phyloP scores from a whole-genome alignment of 1,140 invertebrate genomes.

The Phortica variegata region DNA sequence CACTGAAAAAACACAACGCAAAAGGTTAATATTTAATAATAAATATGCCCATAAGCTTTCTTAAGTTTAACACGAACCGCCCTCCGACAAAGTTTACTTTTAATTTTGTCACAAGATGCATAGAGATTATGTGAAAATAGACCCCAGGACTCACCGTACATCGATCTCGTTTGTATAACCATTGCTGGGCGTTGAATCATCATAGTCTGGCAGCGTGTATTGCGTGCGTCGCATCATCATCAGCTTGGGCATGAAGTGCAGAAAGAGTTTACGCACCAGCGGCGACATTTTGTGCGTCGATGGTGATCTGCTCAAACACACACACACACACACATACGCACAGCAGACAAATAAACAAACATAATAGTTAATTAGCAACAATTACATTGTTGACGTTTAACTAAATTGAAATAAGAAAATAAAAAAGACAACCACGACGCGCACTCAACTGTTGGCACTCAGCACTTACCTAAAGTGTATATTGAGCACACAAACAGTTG shows the following conservation, averaged over 20 bases:
- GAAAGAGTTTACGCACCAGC: constrained; percentile 82
- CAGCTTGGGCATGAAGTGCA: constrained; percentile 84
- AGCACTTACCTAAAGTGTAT: constrained; percentile 90
- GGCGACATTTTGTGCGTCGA: constrained; percentile 96
- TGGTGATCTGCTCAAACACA: constrained; percentile 91
- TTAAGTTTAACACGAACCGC: no score
- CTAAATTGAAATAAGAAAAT: constrained; percentile 3
- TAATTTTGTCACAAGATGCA: constrained; percentile 3
- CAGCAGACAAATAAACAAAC: not conserved
- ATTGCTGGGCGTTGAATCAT: constrained; percentile 73
- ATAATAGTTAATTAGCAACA: not conserved
- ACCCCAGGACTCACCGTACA: constrained; percentile 65
- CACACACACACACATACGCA: no score
- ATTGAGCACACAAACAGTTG: constrained; percentile 95
- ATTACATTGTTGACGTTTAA: constrained; percentile 4
- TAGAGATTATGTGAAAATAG: constrained; percentile 16
- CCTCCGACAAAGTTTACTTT: constrained; percentile 23
- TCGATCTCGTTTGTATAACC: constrained; percentile 77
- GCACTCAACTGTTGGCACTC: not conserved
- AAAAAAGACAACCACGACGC: not conserved
- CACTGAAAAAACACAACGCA: constrained; percentile 28
- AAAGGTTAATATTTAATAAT: not conserved
- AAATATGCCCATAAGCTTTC: no score
- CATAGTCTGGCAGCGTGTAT: constrained; percentile 79
- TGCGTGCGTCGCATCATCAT: constrained; percentile 86